These are phyloP conservation scores for Metopia argyrocephala DNA, from an alignment of 2,888 invertebrate species.

Conservation along the genomic window DNA sequence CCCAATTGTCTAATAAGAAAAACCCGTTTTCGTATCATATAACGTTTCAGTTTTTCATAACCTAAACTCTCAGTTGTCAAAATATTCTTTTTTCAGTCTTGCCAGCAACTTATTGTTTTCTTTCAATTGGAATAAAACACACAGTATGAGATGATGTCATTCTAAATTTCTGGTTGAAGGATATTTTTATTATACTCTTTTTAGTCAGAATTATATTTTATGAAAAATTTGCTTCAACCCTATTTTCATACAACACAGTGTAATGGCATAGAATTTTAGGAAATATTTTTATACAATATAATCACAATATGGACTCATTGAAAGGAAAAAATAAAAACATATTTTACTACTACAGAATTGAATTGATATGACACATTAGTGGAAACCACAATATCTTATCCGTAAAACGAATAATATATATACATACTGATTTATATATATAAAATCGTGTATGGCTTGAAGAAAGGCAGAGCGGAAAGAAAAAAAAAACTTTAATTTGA, in stretches of 20 bases:
- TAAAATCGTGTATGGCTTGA: not conserved
- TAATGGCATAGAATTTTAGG: not conserved
- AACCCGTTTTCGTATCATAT: too few species aligned
- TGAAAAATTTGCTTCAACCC: not conserved
- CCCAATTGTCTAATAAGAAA: too few species aligned
- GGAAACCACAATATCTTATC: not conserved
- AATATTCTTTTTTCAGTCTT: too few species aligned
- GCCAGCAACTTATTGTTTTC: too few species aligned
- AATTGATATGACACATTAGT: not conserved
- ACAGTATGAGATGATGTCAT: too few species aligned
- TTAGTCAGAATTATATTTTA: not conserved
- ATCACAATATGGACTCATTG: not conserved
- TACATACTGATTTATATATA: not conserved
- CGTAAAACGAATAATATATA: too few species aligned
- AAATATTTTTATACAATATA: not conserved
- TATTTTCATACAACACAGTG: not conserved
- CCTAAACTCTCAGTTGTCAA: too few species aligned
- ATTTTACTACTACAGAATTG: not conserved
- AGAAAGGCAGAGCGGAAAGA: not conserved
- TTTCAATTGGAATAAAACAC: too few species aligned
- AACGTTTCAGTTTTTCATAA: too few species aligned
- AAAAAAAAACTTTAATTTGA: not conserved
- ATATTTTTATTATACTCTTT: too few species aligned
- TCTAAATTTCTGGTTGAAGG: too few species aligned
- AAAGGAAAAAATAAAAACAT: not conserved